Conservation (phyloP, 2,797 vertebrate genomes). For the Columba guinea region DNA sequence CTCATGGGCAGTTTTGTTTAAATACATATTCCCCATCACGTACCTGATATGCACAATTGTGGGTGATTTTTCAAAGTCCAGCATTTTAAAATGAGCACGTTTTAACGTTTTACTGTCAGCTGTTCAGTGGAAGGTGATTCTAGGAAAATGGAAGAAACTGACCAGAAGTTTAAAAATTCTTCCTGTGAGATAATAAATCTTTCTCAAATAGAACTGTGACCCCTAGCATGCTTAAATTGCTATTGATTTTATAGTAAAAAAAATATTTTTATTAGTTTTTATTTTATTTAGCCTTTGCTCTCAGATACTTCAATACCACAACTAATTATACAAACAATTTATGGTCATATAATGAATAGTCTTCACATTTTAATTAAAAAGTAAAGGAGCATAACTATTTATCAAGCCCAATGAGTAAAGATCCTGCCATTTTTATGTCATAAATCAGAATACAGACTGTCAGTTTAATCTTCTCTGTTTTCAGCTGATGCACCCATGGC, state of each 20-base stretch:
- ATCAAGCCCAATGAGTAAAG: not conserved
- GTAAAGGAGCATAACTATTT: not conserved
- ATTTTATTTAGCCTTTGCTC: constrained; percentile 22
- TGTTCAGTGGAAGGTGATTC: not conserved
- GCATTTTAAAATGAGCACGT: not conserved
- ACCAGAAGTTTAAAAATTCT: not conserved
- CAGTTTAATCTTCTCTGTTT: constrained; percentile 21
- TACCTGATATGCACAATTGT: not conserved
- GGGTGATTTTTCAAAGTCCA: not conserved
- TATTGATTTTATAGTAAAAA: constrained; percentile 31
- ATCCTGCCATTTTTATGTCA: not conserved
- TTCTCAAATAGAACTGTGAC: not conserved
- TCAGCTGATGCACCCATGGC: not conserved
- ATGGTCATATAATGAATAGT: not conserved
- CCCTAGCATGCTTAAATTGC: not conserved
- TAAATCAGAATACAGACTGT: constrained; percentile 17
- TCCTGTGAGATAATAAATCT: not conserved
- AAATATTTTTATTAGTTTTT: constrained; percentile 2
- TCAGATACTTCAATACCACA: not conserved
- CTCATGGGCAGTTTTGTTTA: not conserved
- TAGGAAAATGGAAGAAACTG: not conserved
- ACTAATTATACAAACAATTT: not conserved
- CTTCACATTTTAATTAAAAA: constrained; percentile 40
- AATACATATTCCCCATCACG: not conserved
- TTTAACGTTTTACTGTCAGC: not conserved